Conservation (phyloP, 92 coral and sea anemone species). For the Epizoanthus rinbou region DNA sequence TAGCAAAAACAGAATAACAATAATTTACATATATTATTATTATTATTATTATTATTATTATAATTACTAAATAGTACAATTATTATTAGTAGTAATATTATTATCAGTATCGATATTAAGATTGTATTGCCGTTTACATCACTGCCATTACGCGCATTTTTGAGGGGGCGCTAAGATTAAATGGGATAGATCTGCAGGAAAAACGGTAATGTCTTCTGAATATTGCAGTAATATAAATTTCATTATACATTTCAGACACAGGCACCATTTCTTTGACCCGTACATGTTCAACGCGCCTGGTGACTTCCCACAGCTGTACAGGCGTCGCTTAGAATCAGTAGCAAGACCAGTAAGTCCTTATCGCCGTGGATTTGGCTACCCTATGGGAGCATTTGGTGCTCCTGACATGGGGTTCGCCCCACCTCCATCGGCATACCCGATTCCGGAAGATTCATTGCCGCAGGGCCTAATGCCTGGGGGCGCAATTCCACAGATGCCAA, state of each 20-base stretch:
- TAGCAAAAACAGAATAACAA: not conserved
- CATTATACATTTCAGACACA: conserved; percentile 16
- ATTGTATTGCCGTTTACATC: conserved; percentile 58
- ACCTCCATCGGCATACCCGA: conserved; percentile 39
- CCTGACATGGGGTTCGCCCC: conserved; percentile 40
- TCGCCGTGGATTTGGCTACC: conserved; percentile 21
- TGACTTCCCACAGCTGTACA: not conserved
- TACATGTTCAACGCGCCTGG: conserved; percentile 41
- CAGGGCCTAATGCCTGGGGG: conserved; percentile 47
- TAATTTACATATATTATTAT: conserved; percentile 12
- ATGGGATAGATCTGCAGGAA: too few species aligned
- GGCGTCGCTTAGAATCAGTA: conserved; percentile 15
- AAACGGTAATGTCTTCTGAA: too few species aligned
- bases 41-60: conserved; percentile 34
- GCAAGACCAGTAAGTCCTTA: conserved; percentile 21
- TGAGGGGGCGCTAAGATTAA: too few species aligned
- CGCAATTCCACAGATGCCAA: conserved; percentile 56
- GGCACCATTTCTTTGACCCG: conserved; percentile 27
- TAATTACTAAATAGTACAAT: conserved; percentile 4
- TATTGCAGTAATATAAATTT: too few species aligned
- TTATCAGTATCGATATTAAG: conserved; percentile 30
- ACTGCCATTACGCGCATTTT: conserved; percentile 25
- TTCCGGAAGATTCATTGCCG: conserved; percentile 23
- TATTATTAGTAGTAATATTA: not conserved
- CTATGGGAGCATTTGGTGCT: conserved; percentile 35